Conservation (phyloP, 2,113 vertebrate genomes). For the Abramis brama region DNA sequence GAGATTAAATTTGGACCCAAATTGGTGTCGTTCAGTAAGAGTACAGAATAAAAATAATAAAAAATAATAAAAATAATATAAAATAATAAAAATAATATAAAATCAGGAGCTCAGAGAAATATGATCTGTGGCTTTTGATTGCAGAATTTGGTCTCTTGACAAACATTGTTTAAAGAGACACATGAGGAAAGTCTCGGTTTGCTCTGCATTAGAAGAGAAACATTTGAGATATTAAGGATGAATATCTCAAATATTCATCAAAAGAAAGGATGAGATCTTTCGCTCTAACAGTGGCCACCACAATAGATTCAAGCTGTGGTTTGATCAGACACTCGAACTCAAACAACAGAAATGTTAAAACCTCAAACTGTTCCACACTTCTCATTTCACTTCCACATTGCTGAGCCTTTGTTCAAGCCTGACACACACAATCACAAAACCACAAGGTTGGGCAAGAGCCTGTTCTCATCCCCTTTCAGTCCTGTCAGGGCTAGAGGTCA, state of each 20-base stretch:
- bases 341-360: constrained; percentile 41
- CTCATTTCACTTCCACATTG: constrained; percentile 61
- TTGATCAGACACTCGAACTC: background rate
- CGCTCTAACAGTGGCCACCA: background rate
- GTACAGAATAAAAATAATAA: no score
- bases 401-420: constrained; percentile 1
- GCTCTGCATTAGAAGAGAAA: background rate
- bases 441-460: constrained; percentile 43
- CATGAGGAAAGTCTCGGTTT: background rate
- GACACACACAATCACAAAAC: constrained; percentile 50
- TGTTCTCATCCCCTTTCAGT: constrained; percentile 38
- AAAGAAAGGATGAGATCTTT: background rate
- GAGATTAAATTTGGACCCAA: background rate
- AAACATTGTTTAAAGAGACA: background rate
- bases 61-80: background rate
- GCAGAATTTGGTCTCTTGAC: background rate
- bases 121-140: background rate
- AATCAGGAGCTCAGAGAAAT: no score
- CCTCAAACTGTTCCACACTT: constrained; percentile 58
- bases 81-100: no score
- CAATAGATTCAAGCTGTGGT: constrained; percentile 15
- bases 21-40: no score
- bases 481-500: constrained; percentile 39
- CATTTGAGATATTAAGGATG: background rate
- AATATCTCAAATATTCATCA: no score